These are phyloP conservation scores for Netelia fuscicornis DNA, from an alignment of 2,888 invertebrate genomes.

Conservation along the genomic window DNA sequence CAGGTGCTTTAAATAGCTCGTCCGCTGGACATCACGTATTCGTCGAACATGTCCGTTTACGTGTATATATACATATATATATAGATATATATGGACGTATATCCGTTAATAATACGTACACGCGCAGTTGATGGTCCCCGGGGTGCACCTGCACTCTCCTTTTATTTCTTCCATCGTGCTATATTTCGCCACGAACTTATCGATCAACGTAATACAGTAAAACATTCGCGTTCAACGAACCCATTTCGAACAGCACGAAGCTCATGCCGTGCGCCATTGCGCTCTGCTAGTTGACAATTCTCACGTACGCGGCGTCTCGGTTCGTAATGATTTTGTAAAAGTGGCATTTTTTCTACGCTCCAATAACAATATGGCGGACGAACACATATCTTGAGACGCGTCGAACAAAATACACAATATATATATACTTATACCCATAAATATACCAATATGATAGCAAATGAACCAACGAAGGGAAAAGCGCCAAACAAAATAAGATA, in stretches of 20 bases:
- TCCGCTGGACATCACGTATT: conserved; percentile 10
- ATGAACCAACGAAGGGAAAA: too few relatives aligned
- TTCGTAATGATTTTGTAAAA: not conserved
- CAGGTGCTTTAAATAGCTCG: conserved; percentile 65
- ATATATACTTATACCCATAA: too few relatives aligned
- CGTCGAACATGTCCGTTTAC: not conserved
- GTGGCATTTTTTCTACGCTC: too few relatives aligned
- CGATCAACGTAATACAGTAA: conserved; percentile 7
- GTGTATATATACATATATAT: not conserved
- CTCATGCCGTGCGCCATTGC: not conserved
- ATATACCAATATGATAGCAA: too few relatives aligned
- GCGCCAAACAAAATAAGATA: too few relatives aligned
- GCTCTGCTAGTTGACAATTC: not conserved
- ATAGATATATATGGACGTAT: too few relatives aligned
- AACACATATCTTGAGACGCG: too few relatives aligned
- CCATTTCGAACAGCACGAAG: not conserved
- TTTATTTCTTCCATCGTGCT: not conserved
- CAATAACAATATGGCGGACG: too few relatives aligned
- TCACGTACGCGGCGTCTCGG: not conserved
- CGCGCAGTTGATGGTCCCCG: conserved; percentile 9
- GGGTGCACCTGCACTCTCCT: conserved; percentile 5
- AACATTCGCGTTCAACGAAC: conserved; percentile 19
- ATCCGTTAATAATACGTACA: too few relatives aligned
- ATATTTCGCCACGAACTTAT: conserved; percentile 11
- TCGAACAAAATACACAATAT: too few relatives aligned